phyloP scores from a whole-genome alignment of 2,113 vertebrate genomes.

The Bambusicola thoracicus region DNA sequence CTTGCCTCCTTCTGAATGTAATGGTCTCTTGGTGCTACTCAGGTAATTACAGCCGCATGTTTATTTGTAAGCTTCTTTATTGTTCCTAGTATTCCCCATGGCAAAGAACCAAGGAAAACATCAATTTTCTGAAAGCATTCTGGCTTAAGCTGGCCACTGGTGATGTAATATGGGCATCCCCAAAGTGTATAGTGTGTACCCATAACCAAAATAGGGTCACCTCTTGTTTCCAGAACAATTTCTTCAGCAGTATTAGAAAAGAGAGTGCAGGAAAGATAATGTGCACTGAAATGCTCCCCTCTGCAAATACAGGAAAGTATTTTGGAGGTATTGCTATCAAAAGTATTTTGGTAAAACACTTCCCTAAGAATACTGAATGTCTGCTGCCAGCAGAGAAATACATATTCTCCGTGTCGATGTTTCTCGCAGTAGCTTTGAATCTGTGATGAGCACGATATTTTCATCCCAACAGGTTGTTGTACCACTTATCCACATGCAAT shows the following conservation, averaged over 20 bases:
- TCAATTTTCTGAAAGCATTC: constrained; percentile 3
- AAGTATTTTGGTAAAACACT: not conserved
- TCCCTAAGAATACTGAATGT: not conserved
- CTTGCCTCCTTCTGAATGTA: constrained; percentile 2
- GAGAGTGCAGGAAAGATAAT: not conserved
- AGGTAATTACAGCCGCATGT: not conserved
- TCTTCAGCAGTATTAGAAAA: not conserved
- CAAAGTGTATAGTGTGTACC: not conserved
- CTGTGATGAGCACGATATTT: not conserved
- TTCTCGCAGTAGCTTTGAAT: not conserved
- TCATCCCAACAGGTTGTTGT: not conserved
- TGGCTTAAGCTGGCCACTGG: not conserved
- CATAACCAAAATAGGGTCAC: not conserved
- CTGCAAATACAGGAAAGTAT: not conserved
- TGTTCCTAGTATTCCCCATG: not conserved
- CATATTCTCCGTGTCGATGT: not conserved
- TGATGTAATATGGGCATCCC: not conserved
- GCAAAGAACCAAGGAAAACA: not conserved
- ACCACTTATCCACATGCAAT: not conserved
- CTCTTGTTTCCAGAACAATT: not conserved
- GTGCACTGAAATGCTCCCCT: rapidly evolving
- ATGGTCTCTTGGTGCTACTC: not conserved
- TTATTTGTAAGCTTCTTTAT: constrained; percentile 25
- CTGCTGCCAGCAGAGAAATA: not conserved
- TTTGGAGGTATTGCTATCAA: not conserved